Evolutionary conservation across 2,113 vertebrate species (phyloP).

Genomic region (Potamarius usumacintae): DNA sequence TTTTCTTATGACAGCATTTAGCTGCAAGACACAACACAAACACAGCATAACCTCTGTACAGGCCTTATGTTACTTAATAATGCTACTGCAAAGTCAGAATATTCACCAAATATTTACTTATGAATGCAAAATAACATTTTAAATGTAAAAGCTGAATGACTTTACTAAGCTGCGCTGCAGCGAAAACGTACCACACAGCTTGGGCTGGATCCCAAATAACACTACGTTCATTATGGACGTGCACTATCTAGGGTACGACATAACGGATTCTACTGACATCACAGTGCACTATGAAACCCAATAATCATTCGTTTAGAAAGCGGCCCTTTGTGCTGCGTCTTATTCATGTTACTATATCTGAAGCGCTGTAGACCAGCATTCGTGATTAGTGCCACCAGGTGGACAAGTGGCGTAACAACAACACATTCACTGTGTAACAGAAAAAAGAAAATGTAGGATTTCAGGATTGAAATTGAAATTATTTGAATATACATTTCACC

Average conservation of each 20-base stretch:
- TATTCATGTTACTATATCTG: neutral
- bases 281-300: neutral
- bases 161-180: neutral
- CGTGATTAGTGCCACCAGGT: neutral
- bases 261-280: neutral
- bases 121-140: neutral
- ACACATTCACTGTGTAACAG: too few relatives aligned
- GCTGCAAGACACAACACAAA: constrained; percentile 16
- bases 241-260: neutral
- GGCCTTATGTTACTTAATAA: neutral
- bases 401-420: neutral
- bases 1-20: neutral
- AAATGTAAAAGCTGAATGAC: neutral
- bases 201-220: neutral
- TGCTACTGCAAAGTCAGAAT: neutral
- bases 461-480: too few relatives aligned
- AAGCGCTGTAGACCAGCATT: neutral
- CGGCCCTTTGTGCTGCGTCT: neutral
- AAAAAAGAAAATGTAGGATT: too few relatives aligned
- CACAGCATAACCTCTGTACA: neutral
- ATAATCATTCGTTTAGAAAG: neutral
- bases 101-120: neutral
- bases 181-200: neutral
- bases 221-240: neutral
- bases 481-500: too few relatives aligned